These are phyloP conservation scores for Catostomus latipinnis DNA, from an alignment of 2,797 vertebrate species.

Conservation along the genomic window DNA sequence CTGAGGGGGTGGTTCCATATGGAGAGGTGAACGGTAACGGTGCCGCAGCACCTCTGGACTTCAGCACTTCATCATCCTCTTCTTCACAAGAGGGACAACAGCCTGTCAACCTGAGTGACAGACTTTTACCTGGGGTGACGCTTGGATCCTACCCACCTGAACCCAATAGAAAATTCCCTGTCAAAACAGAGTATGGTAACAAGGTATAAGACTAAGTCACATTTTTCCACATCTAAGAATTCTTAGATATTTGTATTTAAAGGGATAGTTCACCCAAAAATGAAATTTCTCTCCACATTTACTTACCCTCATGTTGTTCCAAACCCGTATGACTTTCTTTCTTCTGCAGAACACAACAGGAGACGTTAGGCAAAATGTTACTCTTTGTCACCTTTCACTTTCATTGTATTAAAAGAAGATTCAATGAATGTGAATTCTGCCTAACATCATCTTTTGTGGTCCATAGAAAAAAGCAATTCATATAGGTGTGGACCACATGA, in stretches of 20 bases:
- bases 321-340: too few species aligned
- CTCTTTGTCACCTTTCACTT: too few species aligned
- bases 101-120: constrained; percentile 93
- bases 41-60: constrained; percentile 88
- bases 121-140: constrained; percentile 74
- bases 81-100: constrained; percentile 87
- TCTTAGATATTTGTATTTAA: neutral
- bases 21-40: constrained; percentile 91
- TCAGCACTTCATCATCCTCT: constrained; percentile 78
- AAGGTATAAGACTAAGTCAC: constrained; percentile 69
- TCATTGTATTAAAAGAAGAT: too few species aligned
- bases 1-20: constrained; percentile 76
- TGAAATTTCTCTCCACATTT: too few species aligned
- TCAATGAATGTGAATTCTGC: too few species aligned
- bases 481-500: too few species aligned
- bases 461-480: too few species aligned
- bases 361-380: too few species aligned
- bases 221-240: neutral
- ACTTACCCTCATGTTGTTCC: too few species aligned
- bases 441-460: too few species aligned
- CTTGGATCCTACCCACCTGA: constrained; percentile 83
- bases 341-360: too few species aligned
- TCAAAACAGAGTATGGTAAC: constrained; percentile 80
- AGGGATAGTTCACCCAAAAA: too few species aligned
- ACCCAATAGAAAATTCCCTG: constrained; percentile 88